Percentiles rank a stretch among this genome's conserved stretches.
Evolutionary conservation across 2,888 invertebrate species (phyloP).

Genomic region (Amiota minor): DNA sequence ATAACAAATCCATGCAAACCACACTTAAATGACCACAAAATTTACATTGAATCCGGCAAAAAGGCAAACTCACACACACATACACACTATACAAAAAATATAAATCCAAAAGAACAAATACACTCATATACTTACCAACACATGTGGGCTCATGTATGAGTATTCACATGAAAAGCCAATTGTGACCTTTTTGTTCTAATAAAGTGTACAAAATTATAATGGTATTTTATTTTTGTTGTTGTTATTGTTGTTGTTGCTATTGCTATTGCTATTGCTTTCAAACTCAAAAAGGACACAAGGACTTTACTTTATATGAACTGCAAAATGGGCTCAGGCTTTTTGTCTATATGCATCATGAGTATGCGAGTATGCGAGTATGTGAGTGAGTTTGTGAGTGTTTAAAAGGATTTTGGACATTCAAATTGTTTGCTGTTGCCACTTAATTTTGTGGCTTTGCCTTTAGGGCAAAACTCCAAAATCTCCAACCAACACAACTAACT

Average conservation of each 20-base stretch:
- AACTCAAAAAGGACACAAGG: constrained; percentile 30
- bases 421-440: constrained; percentile 65
- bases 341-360: constrained; percentile 34
- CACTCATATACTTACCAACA: background rate
- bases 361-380: constrained; percentile 32
- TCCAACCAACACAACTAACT: no score
- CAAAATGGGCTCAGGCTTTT: constrained; percentile 55
- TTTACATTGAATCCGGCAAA: constrained; percentile 44
- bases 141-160: background rate
- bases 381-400: constrained; percentile 44
- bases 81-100: background rate
- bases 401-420: constrained; percentile 44
- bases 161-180: background rate
- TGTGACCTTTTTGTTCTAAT: constrained; percentile 25
- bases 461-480: background rate
- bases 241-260: constrained; percentile 28
- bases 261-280: constrained; percentile 29
- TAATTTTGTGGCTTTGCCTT: constrained; percentile 66
- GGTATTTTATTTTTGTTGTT: constrained; percentile 42
- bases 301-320: constrained; percentile 55
- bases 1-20: constrained; percentile 40
- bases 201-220: constrained; percentile 28
- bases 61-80: background rate
- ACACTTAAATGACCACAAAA: constrained; percentile 55
- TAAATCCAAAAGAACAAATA: background rate